Base-by-base conservation (phyloP, 2,888 invertebrate genomes). In the Agrilus biguttatus region DNA sequence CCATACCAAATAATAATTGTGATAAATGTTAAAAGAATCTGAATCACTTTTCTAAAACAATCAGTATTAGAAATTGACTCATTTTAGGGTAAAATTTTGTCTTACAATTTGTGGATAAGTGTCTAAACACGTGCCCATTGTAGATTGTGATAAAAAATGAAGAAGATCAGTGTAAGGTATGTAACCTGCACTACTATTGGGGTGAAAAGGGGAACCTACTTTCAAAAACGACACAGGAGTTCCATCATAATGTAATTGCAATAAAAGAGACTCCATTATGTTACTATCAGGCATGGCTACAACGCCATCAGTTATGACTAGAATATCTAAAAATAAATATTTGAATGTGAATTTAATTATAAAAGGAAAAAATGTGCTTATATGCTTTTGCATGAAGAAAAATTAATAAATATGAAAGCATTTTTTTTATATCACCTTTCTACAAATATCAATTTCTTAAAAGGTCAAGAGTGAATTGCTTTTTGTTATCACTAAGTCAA, bases 221-320 rank as follows among this genome's bases (percentile, higher is more conserved):
- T 82, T 81, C 46, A 86, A 67, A 63, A 87, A 85, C 40, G 83
- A 83, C 53, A 83, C 80, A 8, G 82, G 72, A 45, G 83, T 78
- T 36, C 81, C 80, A 56, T 77, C 78, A 53, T 77, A 78, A 50
- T 85, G 73, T 42, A 87, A 66, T 59, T 85, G 83, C 47, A 77
- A 75, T 48, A 87, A 67, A 23, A 85, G 66, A 5, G 77, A 74
- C 56, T 86, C 84, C 59, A 84, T 71, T 48, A 80, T 73, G 52
- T 75, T 73, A n/a, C 78, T 74, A 60, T 85, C 83, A 4, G 83
- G 79, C 49, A 80, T 73, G 43, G 73, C 73, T 37, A 82, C 73
- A 47, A 83, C 78, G 10, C 85, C 85, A 65, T 87, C 86, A 3
- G 85, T 81, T 51, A 80, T 71, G 47, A 80, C 74, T 50, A 83